Conservation (phyloP, 2,888 invertebrate genomes). For the Phyto melanocephala region DNA sequence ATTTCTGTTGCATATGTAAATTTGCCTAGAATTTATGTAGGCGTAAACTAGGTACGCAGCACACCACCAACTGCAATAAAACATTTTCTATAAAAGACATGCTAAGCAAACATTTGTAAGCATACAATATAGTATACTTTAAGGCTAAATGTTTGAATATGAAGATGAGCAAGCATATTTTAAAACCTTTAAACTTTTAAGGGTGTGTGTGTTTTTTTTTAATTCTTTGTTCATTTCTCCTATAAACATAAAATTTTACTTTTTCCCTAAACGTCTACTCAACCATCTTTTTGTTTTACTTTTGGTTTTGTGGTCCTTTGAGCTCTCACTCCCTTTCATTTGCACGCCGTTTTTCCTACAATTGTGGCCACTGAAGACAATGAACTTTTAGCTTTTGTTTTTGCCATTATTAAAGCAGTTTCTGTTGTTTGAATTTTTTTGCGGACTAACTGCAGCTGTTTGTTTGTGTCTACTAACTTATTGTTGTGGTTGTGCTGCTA, state of each 20-base stretch:
- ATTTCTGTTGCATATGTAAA: constrained; percentile 35
- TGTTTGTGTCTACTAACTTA: constrained; percentile 50
- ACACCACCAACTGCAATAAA: constrained; percentile 2
- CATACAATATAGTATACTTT: constrained; percentile 14
- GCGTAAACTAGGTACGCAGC: constrained; percentile 37
- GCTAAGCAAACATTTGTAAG: constrained; percentile 44
- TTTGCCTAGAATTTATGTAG: constrained; percentile 57
- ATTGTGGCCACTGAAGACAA: constrained; percentile 59
- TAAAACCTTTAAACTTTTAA: constrained; percentile 39
- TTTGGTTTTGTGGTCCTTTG: constrained; percentile 16
- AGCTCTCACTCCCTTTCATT: constrained; percentile 1
- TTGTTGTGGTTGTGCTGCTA: constrained; percentile 46
- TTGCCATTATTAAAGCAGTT: constrained; percentile 29
- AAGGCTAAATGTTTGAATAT: background rate
- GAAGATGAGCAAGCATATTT: background rate
- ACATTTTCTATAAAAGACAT: constrained; percentile 35
- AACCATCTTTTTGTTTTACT: background rate
- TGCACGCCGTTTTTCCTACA: background rate
- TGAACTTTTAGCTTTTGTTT: constrained; percentile 63
- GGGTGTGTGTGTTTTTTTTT: background rate
- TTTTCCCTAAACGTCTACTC: constrained; percentile 25
- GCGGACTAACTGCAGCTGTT: constrained; percentile 49
- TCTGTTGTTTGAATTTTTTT: constrained; percentile 2
- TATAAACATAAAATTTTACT: constrained; percentile 48
- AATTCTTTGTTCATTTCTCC: background rate